Percentiles rank a stretch among this genome's conserved stretches.
Conservation (phyloP, 2,888 invertebrate species). For the Erpobdella octoculata region DNA sequence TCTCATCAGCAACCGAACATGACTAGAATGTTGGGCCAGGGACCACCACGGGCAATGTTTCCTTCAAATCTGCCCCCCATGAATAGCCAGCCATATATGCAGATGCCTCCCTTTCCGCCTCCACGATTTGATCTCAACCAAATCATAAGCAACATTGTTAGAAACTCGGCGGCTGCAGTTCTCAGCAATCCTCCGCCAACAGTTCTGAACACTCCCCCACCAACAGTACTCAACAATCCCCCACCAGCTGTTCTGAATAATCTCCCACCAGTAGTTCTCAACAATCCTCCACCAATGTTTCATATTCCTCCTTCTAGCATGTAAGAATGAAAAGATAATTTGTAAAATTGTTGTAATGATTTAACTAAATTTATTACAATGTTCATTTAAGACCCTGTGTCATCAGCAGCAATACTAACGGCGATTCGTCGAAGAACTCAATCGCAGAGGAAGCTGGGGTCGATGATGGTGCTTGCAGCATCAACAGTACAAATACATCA, state of each 20-base stretch:
- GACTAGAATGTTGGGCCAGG: neutral
- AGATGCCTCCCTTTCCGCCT: slow-evolving; percentile 8
- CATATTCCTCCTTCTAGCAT: too few species aligned
- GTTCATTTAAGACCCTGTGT: too few species aligned
- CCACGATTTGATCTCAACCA: slow-evolving; percentile 20
- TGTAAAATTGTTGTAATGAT: too few species aligned
- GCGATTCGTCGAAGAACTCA: neutral
- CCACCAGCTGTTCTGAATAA: neutral
- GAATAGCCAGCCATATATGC: neutral
- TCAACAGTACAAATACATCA: too few species aligned
- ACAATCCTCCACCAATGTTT: too few species aligned
- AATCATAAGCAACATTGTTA: slow-evolving; percentile 23
- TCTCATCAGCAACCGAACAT: neutral
- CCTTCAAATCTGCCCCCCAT: slow-evolving; percentile 3
- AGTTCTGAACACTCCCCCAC: neutral
- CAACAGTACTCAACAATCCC: neutral
- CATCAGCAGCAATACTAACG: neutral
- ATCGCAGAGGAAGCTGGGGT: neutral
- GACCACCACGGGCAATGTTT: too few species aligned
- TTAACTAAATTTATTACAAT: too few species aligned
- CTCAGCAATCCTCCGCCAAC: neutral
- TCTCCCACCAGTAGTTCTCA: too few species aligned
- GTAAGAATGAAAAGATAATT: too few species aligned
- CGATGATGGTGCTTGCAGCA: neutral
- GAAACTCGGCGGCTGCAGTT: neutral